These are phyloP conservation scores for Tenthredo distinguenda DNA, from an alignment of 2,888 invertebrate genomes.

Conservation along the genomic window DNA sequence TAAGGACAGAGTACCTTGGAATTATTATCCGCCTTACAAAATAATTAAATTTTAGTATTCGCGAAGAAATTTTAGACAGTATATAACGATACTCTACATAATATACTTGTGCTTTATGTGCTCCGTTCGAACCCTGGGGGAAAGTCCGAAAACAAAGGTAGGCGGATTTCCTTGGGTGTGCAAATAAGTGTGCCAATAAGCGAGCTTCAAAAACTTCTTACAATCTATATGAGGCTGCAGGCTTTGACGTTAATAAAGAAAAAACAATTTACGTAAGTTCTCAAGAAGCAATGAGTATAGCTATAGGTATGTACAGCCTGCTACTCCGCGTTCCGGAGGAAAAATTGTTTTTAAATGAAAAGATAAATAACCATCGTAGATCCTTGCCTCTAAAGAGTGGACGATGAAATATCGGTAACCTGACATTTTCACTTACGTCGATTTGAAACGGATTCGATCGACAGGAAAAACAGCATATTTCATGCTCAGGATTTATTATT, in stretches of 20 bases:
- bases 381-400: background rate
- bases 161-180: background rate
- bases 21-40: background rate
- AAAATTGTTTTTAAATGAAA: background rate
- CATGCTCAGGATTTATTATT: background rate
- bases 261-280: background rate
- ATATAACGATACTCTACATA: background rate
- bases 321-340: background rate
- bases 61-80: background rate
- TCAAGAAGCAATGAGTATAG: background rate
- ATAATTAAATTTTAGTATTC: background rate
- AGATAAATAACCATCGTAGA: background rate
- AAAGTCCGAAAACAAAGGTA: background rate
- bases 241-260: background rate
- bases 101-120: background rate
- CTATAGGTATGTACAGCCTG: background rate
- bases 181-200: background rate
- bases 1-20: background rate
- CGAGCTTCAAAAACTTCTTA: background rate
- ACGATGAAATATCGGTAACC: background rate
- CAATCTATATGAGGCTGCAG: background rate
- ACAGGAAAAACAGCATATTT: background rate
- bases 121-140: background rate
- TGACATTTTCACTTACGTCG: slow-evolving; percentile 8
- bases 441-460: background rate